Evolutionary conservation across 2,113 vertebrate species (phyloP).

Genomic region (Spilogale gracilis): DNA sequence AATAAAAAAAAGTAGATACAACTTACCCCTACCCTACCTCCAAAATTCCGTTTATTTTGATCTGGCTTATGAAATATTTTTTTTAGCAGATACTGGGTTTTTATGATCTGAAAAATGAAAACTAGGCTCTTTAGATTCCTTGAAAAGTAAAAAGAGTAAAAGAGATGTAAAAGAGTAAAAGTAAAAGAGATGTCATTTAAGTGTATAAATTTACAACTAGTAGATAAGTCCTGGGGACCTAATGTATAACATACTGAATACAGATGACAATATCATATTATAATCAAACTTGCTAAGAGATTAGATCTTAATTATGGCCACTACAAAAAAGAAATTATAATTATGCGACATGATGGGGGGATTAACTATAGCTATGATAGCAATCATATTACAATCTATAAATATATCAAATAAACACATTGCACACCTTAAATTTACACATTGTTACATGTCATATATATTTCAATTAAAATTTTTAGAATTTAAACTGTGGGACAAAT

Average conservation of each 20-base stretch:
- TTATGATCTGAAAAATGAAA: conserved; percentile 47
- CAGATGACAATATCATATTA: neutral
- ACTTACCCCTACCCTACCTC: neutral
- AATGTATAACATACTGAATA: neutral
- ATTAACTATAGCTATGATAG: neutral
- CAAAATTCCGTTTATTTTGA: neutral
- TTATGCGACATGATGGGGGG: neutral
- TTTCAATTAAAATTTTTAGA: neutral
- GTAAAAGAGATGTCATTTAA: neutral
- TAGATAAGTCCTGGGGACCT: neutral
- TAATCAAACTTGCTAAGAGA: neutral
- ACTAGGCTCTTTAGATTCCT: neutral
- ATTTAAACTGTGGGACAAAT: neutral
- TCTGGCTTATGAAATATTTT: neutral
- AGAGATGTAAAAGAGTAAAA: neutral
- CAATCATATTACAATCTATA: neutral
- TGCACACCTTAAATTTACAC: neutral
- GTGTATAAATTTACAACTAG: neutral
- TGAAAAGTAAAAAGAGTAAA: neutral
- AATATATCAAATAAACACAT: neutral
- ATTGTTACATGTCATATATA: neutral
- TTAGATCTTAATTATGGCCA: neutral
- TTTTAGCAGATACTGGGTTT: neutral
- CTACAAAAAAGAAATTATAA: neutral
- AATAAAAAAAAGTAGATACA: neutral